Conservation (phyloP, 2,888 invertebrate genomes). For the Frankliniella intonsa region DNA sequence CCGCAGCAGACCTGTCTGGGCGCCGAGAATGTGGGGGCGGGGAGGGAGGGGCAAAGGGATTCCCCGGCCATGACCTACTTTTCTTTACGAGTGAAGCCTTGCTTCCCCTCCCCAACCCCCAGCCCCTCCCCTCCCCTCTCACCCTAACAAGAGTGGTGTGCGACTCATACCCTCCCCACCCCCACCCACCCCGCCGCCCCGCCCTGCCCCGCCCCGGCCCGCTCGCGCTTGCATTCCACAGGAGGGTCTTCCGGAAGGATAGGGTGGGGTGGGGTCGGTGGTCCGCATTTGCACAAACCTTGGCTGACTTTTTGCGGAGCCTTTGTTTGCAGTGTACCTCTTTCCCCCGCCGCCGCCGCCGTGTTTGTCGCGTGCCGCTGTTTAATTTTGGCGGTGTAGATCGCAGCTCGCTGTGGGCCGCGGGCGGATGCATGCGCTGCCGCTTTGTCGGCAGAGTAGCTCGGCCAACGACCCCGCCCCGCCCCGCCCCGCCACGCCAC, state of each 20-base stretch:
- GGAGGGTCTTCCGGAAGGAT: background rate
- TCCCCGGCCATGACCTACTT: conserved; percentile 26
- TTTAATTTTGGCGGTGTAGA: background rate
- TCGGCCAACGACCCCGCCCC: background rate
- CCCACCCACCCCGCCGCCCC: background rate
- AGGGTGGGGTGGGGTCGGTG: background rate
- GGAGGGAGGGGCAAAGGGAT: conserved; percentile 12
- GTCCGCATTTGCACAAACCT: background rate
- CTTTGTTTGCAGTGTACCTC: background rate
- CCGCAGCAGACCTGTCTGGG: conserved; percentile 11
- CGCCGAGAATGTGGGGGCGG: conserved; percentile 21
- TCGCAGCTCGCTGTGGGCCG: background rate
- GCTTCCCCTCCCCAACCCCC: conserved; percentile 25
- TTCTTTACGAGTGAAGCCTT: conserved; percentile 29
- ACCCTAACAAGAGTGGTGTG: conserved; percentile 10
- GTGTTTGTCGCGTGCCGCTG: background rate
- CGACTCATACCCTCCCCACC: conserved; percentile 6
- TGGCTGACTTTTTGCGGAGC: background rate
- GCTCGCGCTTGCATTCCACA: conserved; percentile 20
- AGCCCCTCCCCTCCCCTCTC: conserved; percentile 17
- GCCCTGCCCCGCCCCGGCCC: too few species aligned
- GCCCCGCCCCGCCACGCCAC: background rate
- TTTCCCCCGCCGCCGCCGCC: background rate
- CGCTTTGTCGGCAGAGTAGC: background rate
- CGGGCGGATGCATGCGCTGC: background rate